Evolutionary conservation across 2,888 invertebrate genomes (phyloP).

Genomic region (Trissonchulus latispiculum): DNA sequence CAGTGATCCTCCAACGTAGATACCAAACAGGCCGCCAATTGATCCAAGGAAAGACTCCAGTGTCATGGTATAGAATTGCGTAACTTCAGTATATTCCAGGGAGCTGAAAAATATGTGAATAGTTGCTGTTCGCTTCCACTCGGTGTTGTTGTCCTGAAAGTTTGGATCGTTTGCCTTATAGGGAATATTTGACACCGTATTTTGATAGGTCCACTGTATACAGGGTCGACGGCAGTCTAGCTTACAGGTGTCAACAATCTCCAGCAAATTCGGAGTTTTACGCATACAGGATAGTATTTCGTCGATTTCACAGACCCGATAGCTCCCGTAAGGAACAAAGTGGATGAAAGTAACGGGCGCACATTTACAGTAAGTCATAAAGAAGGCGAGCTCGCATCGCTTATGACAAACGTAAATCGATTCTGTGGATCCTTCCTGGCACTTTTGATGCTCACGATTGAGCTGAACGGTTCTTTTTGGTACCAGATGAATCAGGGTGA

Average conservation of each 20-base stretch:
- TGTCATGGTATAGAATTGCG: conserved; percentile 17
- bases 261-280: neutral
- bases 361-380: neutral
- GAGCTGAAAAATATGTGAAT: conserved; percentile 18
- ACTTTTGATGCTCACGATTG: neutral
- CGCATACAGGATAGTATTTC: conserved; percentile 6
- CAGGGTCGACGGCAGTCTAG: conserved; percentile 1
- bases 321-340: neutral
- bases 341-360: conserved; percentile 8
- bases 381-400: conserved; percentile 8
- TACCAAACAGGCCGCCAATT: conserved; percentile 14
- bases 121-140: neutral
- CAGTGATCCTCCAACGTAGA: conserved; percentile 13
- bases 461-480: conserved; percentile 6
- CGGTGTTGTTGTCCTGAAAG: neutral
- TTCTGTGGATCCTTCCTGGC: neutral
- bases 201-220: conserved; percentile 13
- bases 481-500: conserved; percentile 8
- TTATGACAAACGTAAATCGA: neutral
- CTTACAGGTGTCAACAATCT: neutral
- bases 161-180: neutral
- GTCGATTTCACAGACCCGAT: neutral
- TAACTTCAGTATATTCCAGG: conserved; percentile 2
- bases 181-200: conserved; percentile 13
- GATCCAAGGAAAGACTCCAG: conserved; percentile 11